Percentiles rank a stretch among this genome's conserved stretches.
Evolutionary conservation across 2,113 vertebrate species (phyloP).

Genomic region (Paradoxurus hermaphroditus): DNA sequence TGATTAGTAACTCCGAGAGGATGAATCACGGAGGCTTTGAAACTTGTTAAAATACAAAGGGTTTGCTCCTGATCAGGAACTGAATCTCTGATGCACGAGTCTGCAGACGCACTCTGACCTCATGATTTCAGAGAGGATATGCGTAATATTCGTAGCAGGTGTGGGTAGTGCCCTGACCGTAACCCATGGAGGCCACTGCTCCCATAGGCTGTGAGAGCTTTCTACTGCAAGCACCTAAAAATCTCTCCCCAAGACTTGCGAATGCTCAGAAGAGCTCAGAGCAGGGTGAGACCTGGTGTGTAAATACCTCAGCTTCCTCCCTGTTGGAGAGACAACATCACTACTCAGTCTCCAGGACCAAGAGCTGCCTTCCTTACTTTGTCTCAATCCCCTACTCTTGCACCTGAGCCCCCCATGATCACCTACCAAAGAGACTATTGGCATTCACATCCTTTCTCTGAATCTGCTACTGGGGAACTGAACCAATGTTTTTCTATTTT

Average conservation of each 20-base stretch:
- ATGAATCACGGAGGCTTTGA: conserved; percentile 56
- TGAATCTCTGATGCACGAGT: neutral
- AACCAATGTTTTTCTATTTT: neutral
- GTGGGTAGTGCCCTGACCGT: neutral
- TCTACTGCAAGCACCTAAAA: neutral
- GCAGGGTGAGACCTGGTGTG: neutral
- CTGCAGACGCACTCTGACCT: neutral
- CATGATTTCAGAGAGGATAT: neutral
- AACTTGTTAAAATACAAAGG: neutral
- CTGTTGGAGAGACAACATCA: too few relatives aligned
- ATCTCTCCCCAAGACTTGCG: neutral
- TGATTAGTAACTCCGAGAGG: neutral
- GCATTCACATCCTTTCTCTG: neutral
- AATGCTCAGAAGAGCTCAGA: neutral
- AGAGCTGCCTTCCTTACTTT: neutral
- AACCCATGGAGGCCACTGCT: too few relatives aligned
- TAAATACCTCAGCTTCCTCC: neutral
- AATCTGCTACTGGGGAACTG: neutral
- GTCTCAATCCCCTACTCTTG: neutral
- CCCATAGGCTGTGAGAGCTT: neutral
- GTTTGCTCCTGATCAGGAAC: neutral
- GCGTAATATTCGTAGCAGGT: neutral
- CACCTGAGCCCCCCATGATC: neutral
- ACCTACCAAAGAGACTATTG: neutral
- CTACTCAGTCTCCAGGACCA: neutral